Conservation (phyloP, 2,888 invertebrate species). For the Leptopilina drosophilae region DNA sequence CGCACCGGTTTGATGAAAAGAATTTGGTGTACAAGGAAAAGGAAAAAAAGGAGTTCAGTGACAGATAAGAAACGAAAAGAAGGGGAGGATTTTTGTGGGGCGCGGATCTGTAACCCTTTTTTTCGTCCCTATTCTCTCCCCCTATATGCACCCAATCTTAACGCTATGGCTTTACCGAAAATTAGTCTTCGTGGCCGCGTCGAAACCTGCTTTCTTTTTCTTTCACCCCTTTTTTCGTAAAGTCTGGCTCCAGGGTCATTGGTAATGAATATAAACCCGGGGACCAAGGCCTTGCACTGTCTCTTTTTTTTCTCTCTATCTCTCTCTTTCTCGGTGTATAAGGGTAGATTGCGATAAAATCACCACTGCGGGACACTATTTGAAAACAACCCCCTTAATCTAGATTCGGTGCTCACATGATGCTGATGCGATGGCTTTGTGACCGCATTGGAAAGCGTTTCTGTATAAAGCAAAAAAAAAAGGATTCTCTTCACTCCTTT, state of each 20-base stretch:
- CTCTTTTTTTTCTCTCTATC: no score
- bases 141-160: constrained; percentile 7
- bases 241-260: constrained; percentile 51
- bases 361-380: constrained; percentile 48
- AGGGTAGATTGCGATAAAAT: constrained; percentile 55
- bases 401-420: constrained; percentile 45
- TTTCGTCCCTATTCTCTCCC: not conserved
- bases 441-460: constrained; percentile 53
- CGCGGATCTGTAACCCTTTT: constrained; percentile 40
- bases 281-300: constrained; percentile 3
- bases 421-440: constrained; percentile 50
- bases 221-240: constrained; percentile 43
- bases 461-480: constrained; percentile 24
- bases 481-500: not conserved
- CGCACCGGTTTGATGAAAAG: constrained; percentile 30
- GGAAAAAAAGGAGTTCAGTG: constrained; percentile 18
- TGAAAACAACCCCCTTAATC: constrained; percentile 54
- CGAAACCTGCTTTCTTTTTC: constrained; percentile 52
- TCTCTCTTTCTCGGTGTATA: not conserved
- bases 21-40: not conserved
- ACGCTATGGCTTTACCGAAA: constrained; percentile 46
- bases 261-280: constrained; percentile 46
- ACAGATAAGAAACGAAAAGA: constrained; percentile 21
- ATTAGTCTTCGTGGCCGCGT: constrained; percentile 54
- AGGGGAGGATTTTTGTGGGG: constrained; percentile 30